Evolutionary conservation across 2,888 invertebrate species (phyloP).

Genomic region (Meliscaeva auricollis): DNA sequence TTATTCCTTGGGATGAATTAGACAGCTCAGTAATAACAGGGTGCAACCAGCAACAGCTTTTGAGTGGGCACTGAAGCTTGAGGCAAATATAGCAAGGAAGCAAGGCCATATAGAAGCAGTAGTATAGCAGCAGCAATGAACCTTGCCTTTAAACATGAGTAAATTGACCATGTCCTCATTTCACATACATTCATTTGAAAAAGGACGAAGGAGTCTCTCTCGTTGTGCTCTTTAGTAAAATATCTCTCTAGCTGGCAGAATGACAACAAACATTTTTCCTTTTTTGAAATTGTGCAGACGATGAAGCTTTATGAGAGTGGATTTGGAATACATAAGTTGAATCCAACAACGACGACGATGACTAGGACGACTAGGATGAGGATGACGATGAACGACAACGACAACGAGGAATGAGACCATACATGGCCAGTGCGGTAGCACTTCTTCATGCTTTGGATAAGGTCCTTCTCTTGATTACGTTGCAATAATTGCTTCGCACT

Average conservation of each 20-base stretch:
- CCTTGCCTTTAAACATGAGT: slow-evolving; percentile 36
- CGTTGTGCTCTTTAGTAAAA: not conserved
- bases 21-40: slow-evolving; percentile 47
- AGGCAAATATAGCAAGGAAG: slow-evolving; percentile 7
- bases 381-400: not conserved
- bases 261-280: slow-evolving; percentile 37
- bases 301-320: slow-evolving; percentile 16
- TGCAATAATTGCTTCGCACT: slow-evolving; percentile 62
- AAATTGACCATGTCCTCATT: slow-evolving; percentile 50
- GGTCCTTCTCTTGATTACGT: slow-evolving; percentile 48
- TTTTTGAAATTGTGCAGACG: slow-evolving; percentile 39
- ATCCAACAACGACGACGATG: not conserved
- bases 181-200: not conserved
- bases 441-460: not conserved
- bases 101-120: not conserved
- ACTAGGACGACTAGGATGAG: not conserved
- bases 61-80: slow-evolving; percentile 31
- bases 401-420: not conserved
- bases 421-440: not conserved
- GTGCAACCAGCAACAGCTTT: slow-evolving; percentile 57
- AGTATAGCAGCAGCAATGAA: slow-evolving; percentile 13
- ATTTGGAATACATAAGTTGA: slow-evolving; percentile 13
- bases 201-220: slow-evolving; percentile 2
- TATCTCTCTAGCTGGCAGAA: slow-evolving; percentile 14
- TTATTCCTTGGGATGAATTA: slow-evolving; percentile 38